Evolutionary conservation across 2,888 invertebrate genomes (phyloP).

Genomic region (Sarcophaga rosellei): DNA sequence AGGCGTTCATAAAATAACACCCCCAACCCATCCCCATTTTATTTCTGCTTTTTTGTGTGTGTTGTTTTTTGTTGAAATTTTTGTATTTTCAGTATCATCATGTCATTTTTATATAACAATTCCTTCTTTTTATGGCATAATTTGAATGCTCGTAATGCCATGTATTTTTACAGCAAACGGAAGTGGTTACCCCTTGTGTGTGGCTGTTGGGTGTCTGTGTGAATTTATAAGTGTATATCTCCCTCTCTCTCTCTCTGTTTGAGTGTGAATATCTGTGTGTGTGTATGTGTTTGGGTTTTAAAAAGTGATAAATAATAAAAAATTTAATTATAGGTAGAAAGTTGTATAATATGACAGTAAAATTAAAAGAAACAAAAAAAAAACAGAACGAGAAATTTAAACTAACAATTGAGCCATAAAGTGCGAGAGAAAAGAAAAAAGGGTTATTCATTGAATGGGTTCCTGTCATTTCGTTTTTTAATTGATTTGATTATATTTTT

Average conservation of each 20-base stretch:
- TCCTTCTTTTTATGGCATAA: slow-evolving; percentile 53
- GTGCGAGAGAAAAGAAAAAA: not conserved
- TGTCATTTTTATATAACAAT: slow-evolving; percentile 52
- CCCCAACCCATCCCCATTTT: not conserved
- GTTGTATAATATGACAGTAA: slow-evolving; percentile 43
- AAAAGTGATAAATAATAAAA: slow-evolving; percentile 63
- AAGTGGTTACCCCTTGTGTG: slow-evolving; percentile 55
- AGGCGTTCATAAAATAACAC: too few relatives aligned
- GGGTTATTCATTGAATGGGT: not conserved
- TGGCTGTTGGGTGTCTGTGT: slow-evolving; percentile 20
- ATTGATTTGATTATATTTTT: slow-evolving; percentile 31
- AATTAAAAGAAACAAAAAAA: slow-evolving; percentile 18
- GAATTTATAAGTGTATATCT: slow-evolving; percentile 19
- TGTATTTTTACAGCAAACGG: slow-evolving; percentile 58
- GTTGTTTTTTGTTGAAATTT: slow-evolving; percentile 36
- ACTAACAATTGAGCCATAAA: not conserved
- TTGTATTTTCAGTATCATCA: slow-evolving; percentile 61
- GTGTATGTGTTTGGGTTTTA: slow-evolving; percentile 22
- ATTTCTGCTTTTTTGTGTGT: not conserved
- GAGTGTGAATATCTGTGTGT: not conserved
- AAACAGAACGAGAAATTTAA: not conserved
- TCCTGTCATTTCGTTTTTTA: slow-evolving; percentile 11
- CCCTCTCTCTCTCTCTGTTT: slow-evolving; percentile 20
- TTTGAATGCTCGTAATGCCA: slow-evolving; percentile 25
- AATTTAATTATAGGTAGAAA: slow-evolving; percentile 58